phyloP scores from a whole-genome alignment of 2,113 vertebrate genomes.

The Etheostoma spectabile region DNA sequence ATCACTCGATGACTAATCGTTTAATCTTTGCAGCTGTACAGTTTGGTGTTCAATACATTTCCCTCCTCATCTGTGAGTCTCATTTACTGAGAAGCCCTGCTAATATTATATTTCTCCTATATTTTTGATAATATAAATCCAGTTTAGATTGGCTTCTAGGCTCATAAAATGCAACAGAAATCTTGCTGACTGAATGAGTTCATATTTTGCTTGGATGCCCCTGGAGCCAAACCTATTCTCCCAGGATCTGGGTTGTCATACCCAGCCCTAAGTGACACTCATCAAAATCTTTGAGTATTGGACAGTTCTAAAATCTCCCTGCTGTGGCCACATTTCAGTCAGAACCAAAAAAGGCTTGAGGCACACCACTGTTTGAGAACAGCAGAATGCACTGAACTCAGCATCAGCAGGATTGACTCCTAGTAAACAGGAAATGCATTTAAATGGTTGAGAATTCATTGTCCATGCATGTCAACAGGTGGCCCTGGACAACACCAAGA shows the following conservation, averaged over 20 bases:
- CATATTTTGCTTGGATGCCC: no score
- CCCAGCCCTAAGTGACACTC: not conserved
- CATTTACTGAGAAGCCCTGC: not conserved
- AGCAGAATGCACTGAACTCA: not conserved
- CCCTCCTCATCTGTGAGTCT: not conserved
- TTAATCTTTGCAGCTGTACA: no score
- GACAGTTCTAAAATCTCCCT: not conserved
- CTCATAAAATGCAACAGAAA: no score
- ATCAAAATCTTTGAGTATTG: not conserved
- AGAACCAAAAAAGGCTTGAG: not conserved
- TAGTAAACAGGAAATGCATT: no score
- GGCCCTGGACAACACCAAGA: constrained; percentile 78
- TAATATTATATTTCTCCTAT: not conserved
- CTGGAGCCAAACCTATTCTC: no score
- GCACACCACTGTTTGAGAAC: not conserved
- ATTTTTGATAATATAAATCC: no score
- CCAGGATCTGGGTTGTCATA: no score
- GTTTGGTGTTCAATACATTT: no score
- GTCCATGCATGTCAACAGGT: constrained; percentile 40
- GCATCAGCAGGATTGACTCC: not conserved
- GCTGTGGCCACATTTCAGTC: not conserved
- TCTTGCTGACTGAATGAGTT: no score
- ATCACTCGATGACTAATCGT: no score
- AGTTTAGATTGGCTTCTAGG: no score
- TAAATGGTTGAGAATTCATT: constrained; percentile 5